Base-by-base conservation (phyloP, 2,888 invertebrate species). In the Rotaria socialis region DNA sequence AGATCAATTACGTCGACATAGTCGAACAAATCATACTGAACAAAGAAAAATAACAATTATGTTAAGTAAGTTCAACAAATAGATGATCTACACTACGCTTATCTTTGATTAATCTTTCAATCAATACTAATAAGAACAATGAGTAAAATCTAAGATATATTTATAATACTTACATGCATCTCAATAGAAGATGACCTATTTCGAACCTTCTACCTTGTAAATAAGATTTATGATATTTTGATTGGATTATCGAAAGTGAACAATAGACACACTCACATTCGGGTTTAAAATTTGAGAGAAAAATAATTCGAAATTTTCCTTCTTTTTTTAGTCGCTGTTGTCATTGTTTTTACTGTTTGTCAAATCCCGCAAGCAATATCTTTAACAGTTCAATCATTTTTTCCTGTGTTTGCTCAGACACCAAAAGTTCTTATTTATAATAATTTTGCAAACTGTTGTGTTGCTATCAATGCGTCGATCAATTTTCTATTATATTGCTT, bases 401-500 rank as follows among this genome's bases (percentile, higher is more conserved):
- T 47, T 80, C 47, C 43, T 5, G 14, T 14, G 11, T 80, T 80
- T 11, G 80, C 80, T n/a, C 43, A 24, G 47, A 47, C 80, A 24
- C n/a, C 80, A 0, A 43, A 88, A 47, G 58, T 89, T 7, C 87
- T 85, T 80, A 90, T 91, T 85, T 91, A 94, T 27, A 94, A 94
- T 47, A 94, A 94, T 91, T 92, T 94, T 80, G 94, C 93, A 90
- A 95, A 95, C 90, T 92, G 94, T 84, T 91, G 95, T 87, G 92
- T 94, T 43, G 93, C 94, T 87, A 91, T 94, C 86, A 94, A 95
- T 91, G 94, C 94, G 11, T 94, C 94, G 0, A 93, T 93, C 85
- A 95, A 95, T 91, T 95, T 95, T 91, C 92, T 95, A 88, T 92
- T 95, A 87, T 95, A 95, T 90, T 94, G 94, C 88, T 93, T 94